Evolutionary conservation across 2,113 vertebrate genomes (phyloP).

Genomic region (Micronycteris hirsuta): DNA sequence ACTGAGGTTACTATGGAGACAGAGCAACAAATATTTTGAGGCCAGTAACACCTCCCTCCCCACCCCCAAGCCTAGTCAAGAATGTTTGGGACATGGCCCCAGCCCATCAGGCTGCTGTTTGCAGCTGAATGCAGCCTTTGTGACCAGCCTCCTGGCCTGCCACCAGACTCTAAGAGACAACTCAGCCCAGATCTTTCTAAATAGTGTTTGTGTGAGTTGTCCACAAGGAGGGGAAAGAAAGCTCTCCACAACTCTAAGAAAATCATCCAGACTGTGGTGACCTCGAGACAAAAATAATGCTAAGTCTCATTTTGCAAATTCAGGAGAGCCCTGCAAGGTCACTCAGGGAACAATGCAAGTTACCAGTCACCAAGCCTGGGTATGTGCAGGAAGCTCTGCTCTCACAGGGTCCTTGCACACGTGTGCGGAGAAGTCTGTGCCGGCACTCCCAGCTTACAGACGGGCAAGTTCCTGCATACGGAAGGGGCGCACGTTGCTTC

Average conservation of each 20-base stretch:
- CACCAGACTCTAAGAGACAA: conserved; percentile 62
- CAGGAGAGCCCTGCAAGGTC: not conserved
- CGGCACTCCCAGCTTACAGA: not conserved
- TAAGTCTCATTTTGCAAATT: not conserved
- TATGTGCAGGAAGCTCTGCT: not conserved
- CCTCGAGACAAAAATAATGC: conserved; percentile 47
- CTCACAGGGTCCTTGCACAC: not conserved
- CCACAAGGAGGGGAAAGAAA: conserved; percentile 11
- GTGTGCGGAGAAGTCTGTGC: not conserved
- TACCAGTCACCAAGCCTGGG: not conserved
- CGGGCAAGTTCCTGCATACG: not conserved
- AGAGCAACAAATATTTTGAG: conserved; percentile 94
- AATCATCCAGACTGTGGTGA: not conserved
- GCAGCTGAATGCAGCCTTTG: conserved; percentile 81
- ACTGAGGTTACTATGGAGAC: conserved; percentile 86
- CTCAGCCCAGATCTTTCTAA: conserved; percentile 54
- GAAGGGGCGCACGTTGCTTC: not conserved
- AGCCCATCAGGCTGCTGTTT: conserved; percentile 81
- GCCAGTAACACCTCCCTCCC: conserved; percentile 88
- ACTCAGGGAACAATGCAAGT: not conserved
- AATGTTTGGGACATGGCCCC: conserved; percentile 89
- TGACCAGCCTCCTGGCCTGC: conserved; percentile 70
- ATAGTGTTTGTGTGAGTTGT: conserved; percentile 58
- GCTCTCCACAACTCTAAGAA: conserved; percentile 12
- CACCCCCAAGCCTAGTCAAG: conserved; percentile 84